These are phyloP conservation scores for Ophion ellenae DNA, from an alignment of 2,888 invertebrate genomes.

Conservation along the genomic window DNA sequence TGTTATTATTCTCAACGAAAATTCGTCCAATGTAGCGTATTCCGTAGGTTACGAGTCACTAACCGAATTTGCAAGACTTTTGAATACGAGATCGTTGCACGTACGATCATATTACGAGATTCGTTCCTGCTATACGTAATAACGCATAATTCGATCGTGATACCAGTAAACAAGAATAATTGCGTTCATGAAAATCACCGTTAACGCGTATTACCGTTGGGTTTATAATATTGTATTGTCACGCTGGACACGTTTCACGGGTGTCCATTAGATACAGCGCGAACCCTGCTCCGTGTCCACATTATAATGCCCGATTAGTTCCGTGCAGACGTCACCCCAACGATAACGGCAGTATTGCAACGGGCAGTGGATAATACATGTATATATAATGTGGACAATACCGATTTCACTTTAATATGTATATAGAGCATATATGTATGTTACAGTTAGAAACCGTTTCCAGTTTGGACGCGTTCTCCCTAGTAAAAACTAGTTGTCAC, in stretches of 20 bases:
- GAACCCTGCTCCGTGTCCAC: slow-evolving; percentile 4
- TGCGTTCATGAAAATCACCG: slow-evolving; percentile 42
- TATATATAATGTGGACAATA: neutral
- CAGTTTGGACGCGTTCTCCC: too few relatives aligned
- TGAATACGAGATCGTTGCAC: too few relatives aligned
- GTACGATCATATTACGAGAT: neutral
- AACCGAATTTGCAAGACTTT: too few relatives aligned
- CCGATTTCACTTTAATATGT: neutral
- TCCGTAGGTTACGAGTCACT: too few relatives aligned
- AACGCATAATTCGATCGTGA: neutral
- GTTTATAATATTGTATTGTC: slow-evolving; percentile 42
- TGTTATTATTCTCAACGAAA: too few relatives aligned
- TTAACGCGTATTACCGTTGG: slow-evolving; percentile 29
- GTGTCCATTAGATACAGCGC: slow-evolving; percentile 22
- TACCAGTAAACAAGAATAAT: neutral
- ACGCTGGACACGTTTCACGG: slow-evolving; percentile 2
- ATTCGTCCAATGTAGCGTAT: too few relatives aligned
- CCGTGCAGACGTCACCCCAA: slow-evolving; percentile 22
- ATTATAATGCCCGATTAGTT: slow-evolving; percentile 41
- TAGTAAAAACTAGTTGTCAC: too few relatives aligned
- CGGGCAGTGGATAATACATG: slow-evolving; percentile 40
- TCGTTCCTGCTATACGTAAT: neutral
- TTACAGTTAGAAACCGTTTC: too few relatives aligned
- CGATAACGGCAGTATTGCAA: slow-evolving; percentile 29
- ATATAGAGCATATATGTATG: neutral